Percentiles rank a stretch among this genome's conserved stretches.
phyloP scores from a whole-genome alignment of 2,888 invertebrate genomes.

The Mamestra brassicae region DNA sequence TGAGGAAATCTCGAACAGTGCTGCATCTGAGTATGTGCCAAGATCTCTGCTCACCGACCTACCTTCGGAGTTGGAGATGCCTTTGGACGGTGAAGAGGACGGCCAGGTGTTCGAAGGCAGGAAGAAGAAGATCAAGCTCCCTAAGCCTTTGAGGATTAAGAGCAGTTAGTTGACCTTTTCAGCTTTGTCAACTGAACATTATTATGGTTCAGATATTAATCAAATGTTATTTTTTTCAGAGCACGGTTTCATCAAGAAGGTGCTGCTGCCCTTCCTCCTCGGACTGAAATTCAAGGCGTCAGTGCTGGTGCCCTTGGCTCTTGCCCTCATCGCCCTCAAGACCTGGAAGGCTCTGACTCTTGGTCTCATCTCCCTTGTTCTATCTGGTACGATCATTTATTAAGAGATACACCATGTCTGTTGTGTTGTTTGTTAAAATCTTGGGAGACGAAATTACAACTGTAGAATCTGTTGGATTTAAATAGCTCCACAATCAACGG shows the following conservation, averaged over 20 bases:
- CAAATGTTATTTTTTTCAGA: constrained; percentile 88
- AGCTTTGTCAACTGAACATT: constrained; percentile 14
- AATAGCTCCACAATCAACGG: no score
- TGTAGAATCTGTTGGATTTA: neutral
- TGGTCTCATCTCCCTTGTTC: constrained; percentile 95
- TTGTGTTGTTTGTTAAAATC: neutral
- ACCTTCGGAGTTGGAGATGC: constrained; percentile 93
- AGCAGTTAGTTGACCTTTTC: constrained; percentile 80
- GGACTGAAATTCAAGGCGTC: constrained; percentile 97
- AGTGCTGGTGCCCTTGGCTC: constrained; percentile 95
- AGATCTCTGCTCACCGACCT: constrained; percentile 92
- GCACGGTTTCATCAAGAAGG: constrained; percentile 95
- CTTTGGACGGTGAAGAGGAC: constrained; percentile 92
- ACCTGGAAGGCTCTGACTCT: constrained; percentile 97
- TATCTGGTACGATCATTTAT: constrained; percentile 91
- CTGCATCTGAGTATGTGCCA: constrained; percentile 91
- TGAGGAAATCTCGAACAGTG: constrained; percentile 91
- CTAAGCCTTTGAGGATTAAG: constrained; percentile 89
- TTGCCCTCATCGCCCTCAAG: constrained; percentile 96
- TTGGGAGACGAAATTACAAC: neutral
- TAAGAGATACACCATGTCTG: neutral
- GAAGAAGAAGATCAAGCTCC: constrained; percentile 89
- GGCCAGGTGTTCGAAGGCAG: constrained; percentile 87
- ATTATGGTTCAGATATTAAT: constrained; percentile 44
- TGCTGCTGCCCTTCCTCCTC: constrained; percentile 95